Conservation (phyloP, 2,797 vertebrate species). For the Xiphorhynchus erythropygius region DNA sequence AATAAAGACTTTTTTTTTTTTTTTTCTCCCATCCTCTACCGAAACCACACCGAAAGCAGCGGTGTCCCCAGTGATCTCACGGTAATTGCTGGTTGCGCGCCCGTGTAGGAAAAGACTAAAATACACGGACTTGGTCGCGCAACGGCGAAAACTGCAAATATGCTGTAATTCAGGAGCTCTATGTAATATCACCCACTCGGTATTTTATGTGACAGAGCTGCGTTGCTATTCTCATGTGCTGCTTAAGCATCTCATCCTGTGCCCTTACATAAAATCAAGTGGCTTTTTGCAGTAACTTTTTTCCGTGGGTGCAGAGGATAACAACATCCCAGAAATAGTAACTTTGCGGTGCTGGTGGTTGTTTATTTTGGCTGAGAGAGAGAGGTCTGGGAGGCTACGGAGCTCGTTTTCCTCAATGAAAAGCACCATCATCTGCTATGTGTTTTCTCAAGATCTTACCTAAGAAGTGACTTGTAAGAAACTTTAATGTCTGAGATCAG, state of each 20-base stretch:
- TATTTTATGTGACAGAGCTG: not conserved
- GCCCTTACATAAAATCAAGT: too few relatives aligned
- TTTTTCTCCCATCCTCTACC: fast-evolving
- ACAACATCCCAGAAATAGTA: not conserved
- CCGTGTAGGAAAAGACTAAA: not conserved
- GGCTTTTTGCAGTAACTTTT: not conserved
- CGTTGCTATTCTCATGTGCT: fast-evolving
- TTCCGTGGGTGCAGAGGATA: not conserved
- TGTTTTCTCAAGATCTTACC: not conserved
- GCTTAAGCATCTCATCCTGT: not conserved
- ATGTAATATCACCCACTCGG: fast-evolving
- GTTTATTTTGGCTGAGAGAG: not conserved
- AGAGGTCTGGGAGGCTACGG: not conserved
- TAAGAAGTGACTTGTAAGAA: not conserved
- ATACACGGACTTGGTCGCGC: not conserved
- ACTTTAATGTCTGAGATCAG: not conserved
- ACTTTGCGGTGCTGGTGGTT: not conserved
- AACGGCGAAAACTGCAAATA: not conserved
- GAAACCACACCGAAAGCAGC: not conserved
- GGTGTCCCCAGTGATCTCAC: not conserved
- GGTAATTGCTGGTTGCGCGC: too few relatives aligned
- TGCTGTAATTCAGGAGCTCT: not conserved
- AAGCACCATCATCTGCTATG: fast-evolving
- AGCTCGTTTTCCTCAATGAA: not conserved
- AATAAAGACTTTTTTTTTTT: not conserved